Evolutionary conservation across 2,113 vertebrate genomes (phyloP).

Genomic region (Leptodactylus fuscus): DNA sequence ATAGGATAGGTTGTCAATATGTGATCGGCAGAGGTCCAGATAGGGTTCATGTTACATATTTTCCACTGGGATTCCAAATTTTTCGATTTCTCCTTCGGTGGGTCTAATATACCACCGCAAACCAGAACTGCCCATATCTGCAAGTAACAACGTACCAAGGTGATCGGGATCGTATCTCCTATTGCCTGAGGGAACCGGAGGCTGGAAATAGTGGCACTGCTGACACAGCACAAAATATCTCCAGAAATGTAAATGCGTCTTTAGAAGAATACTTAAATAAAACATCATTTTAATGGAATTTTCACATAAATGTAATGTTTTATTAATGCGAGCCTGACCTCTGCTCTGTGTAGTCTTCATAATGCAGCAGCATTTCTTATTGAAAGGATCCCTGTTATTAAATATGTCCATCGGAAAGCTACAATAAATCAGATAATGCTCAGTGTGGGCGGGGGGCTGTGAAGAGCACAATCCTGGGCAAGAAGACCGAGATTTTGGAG

Average conservation of each 20-base stretch:
- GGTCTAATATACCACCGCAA: too few species aligned
- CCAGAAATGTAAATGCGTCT: slow-evolving; percentile 41
- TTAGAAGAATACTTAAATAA: slow-evolving; percentile 35
- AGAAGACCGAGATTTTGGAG: too few species aligned
- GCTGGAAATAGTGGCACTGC: neutral
- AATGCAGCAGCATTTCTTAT: slow-evolving; percentile 43
- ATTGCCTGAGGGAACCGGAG: neutral
- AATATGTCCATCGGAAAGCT: neutral
- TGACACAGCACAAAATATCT: slow-evolving; percentile 25
- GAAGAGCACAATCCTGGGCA: neutral
- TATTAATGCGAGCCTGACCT: slow-evolving; percentile 42
- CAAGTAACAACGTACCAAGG: neutral
- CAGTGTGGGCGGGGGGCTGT: neutral
- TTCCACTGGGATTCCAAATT: too few species aligned
- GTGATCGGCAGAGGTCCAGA: too few species aligned
- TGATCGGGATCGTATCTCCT: neutral
- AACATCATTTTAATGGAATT: slow-evolving; percentile 51
- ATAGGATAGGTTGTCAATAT: too few species aligned
- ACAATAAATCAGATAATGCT: neutral
- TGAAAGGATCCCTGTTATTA: slow-evolving; percentile 30
- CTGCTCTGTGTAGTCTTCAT: slow-evolving; percentile 18
- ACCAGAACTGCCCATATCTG: neutral
- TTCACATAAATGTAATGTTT: slow-evolving; percentile 43
- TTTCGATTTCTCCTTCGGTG: too few species aligned
- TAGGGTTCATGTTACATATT: too few species aligned